Conservation (phyloP, 2,113 vertebrate genomes). For the Neotoma lepida region DNA sequence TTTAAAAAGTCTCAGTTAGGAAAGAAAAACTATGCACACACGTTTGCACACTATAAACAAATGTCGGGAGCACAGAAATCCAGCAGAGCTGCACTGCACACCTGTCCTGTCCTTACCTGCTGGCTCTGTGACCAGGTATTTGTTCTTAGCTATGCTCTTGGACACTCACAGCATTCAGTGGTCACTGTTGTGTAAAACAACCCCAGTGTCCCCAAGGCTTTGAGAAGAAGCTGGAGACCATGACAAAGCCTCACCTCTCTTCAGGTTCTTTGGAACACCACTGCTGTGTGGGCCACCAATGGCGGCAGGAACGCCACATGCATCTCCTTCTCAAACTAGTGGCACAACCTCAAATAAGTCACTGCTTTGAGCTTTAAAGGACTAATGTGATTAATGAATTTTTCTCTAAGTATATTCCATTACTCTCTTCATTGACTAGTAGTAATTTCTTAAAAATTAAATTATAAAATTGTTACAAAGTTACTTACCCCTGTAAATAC, state of each 20-base stretch:
- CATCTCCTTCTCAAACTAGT: slow-evolving; percentile 41
- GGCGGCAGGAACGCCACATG: background rate
- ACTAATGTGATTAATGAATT: background rate
- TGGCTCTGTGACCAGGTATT: background rate
- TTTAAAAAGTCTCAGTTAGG: background rate
- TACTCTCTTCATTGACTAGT: slow-evolving; percentile 32
- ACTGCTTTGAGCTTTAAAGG: slow-evolving; percentile 7
- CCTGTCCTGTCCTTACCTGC: background rate
- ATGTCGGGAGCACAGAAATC: slow-evolving; percentile 25
- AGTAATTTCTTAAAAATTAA: background rate
- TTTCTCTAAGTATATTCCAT: slow-evolving; percentile 12
- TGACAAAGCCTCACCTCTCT: background rate
- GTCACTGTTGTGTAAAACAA: background rate
- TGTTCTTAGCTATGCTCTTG: slow-evolving; percentile 23
- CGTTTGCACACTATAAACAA: slow-evolving; percentile 13
- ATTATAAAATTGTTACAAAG: background rate
- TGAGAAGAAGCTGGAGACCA: background rate
- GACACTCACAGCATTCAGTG: background rate
- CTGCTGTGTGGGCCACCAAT: background rate
- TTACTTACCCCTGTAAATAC: slow-evolving; percentile 93
- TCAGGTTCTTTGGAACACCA: background rate
- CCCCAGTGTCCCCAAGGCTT: background rate
- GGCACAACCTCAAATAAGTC: background rate
- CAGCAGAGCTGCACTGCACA: background rate
- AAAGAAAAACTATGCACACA: slow-evolving; percentile 15